Conservation (phyloP, 1,140 invertebrate genomes). For the Notospermus geniculatus region DNA sequence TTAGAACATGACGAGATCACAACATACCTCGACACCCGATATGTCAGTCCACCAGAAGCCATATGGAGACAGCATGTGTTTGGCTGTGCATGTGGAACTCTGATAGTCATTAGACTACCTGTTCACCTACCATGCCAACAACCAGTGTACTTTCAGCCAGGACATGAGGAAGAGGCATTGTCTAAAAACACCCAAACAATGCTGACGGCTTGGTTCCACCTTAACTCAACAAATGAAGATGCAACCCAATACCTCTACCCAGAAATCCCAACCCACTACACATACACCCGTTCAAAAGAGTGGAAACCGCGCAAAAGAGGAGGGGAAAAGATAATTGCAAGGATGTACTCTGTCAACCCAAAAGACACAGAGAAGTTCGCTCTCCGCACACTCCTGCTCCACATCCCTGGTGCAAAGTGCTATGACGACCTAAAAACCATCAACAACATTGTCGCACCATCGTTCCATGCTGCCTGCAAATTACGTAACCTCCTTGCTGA, state of each 20-base stretch:
- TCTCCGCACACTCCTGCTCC: too few species aligned
- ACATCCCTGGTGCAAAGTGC: too few species aligned
- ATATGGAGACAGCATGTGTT: constrained; percentile 36
- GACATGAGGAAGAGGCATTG: constrained; percentile 33
- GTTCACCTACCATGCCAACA: constrained; percentile 59
- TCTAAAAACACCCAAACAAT: constrained; percentile 46
- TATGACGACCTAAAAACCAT: too few species aligned
- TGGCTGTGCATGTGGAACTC: constrained; percentile 50
- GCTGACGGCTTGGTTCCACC: constrained; percentile 50
- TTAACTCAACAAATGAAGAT: constrained; percentile 41
- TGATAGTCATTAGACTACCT: constrained; percentile 51
- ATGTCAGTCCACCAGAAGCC: constrained; percentile 36
- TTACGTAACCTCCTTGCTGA: too few species aligned
- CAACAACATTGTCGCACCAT: too few species aligned
- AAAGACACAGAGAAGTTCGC: too few species aligned
- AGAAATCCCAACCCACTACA: constrained; percentile 42
- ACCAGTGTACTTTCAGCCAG: constrained; percentile 49
- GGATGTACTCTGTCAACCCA: too few species aligned
- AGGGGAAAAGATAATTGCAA: too few species aligned
- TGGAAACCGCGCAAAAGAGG: constrained; percentile 30
- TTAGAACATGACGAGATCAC: constrained; percentile 17
- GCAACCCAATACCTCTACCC: constrained; percentile 38
- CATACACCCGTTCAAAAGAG: constrained; percentile 27
- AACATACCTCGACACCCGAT: constrained; percentile 28
- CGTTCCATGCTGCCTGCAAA: too few species aligned